Evolutionary conservation across 92 coral and sea anemone species (phyloP).

Genomic region (Palythoa grandiflora): DNA sequence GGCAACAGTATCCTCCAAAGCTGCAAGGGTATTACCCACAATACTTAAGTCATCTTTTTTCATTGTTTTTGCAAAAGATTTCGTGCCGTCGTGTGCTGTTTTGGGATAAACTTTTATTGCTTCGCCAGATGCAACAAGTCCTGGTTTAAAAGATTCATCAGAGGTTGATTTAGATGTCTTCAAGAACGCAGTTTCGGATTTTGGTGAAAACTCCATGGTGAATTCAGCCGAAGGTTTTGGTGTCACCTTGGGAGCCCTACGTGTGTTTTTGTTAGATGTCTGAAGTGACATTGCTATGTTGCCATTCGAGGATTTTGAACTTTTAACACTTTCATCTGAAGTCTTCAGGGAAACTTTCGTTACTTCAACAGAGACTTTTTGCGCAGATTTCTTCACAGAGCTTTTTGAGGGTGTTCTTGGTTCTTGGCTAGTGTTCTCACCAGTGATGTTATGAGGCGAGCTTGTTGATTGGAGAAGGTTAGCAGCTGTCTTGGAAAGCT

Average conservation of each 20-base stretch:
- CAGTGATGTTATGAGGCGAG: background rate
- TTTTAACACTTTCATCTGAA: background rate
- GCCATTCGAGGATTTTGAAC: background rate
- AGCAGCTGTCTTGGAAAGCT: constrained; percentile 43
- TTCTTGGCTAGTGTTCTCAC: constrained; percentile 20
- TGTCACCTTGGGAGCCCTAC: constrained; percentile 1
- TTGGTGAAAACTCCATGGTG: constrained; percentile 24
- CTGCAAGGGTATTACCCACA: background rate
- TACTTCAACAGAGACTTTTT: constrained; percentile 35
- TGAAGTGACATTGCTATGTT: background rate
- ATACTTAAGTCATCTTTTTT: background rate
- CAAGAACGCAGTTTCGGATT: constrained; percentile 21
- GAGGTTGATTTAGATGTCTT: constrained; percentile 34
- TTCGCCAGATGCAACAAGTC: constrained; percentile 40
- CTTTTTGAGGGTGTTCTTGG: constrained; percentile 10
- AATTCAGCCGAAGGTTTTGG: constrained; percentile 4
- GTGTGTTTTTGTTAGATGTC: constrained; percentile 29
- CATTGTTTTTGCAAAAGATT: background rate
- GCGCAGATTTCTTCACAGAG: constrained; percentile 23
- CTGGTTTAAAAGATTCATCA: constrained; percentile 23
- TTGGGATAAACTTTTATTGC: constrained; percentile 31
- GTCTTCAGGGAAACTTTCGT: constrained; percentile 17
- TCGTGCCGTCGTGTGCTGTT: background rate
- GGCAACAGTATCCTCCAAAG: background rate
- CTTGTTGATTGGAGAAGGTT: background rate